A percentile compares a stretch with the other conserved stretches of the same genome.
phyloP scores from a whole-genome alignment of 2,113 vertebrate genomes.

The Thalassarche chlororhynchos region DNA sequence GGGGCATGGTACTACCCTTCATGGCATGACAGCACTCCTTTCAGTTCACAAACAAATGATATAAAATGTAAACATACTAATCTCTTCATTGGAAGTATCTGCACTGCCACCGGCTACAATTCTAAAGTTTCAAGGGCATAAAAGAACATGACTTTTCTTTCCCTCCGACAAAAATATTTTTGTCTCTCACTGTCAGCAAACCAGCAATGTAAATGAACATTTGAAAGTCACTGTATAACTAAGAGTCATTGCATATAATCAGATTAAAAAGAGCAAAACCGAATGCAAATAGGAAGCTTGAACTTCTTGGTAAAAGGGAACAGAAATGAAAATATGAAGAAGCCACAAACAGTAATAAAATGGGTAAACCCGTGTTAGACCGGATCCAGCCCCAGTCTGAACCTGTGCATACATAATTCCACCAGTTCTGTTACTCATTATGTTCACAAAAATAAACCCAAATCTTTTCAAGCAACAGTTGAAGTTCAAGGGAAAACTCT shows the following conservation, averaged over 20 bases:
- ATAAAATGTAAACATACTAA: constrained; percentile 17
- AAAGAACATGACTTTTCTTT: neutral
- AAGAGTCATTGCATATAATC: neutral
- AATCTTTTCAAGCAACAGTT: neutral
- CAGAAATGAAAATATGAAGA: constrained; percentile 31
- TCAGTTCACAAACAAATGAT: neutral
- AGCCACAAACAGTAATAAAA: constrained; percentile 12
- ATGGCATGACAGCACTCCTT: neutral
- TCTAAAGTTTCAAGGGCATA: constrained; percentile 44
- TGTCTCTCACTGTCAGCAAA: constrained; percentile 15
- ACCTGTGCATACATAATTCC: neutral
- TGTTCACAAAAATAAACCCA: neutral
- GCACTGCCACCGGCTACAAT: neutral
- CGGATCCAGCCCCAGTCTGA: neutral
- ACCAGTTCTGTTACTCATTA: neutral
- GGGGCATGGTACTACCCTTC: neutral
- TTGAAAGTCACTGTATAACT: constrained; percentile 32
- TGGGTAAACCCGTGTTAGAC: neutral
- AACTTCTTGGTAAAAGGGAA: neutral
- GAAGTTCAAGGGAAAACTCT: neutral
- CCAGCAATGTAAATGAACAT: constrained; percentile 22
- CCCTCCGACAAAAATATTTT: neutral
- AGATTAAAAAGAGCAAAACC: neutral
- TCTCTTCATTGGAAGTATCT: constrained; percentile 30
- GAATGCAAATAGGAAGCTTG: neutral